phyloP scores from a whole-genome alignment of 2,113 vertebrate species.

The Monopterus albus region DNA sequence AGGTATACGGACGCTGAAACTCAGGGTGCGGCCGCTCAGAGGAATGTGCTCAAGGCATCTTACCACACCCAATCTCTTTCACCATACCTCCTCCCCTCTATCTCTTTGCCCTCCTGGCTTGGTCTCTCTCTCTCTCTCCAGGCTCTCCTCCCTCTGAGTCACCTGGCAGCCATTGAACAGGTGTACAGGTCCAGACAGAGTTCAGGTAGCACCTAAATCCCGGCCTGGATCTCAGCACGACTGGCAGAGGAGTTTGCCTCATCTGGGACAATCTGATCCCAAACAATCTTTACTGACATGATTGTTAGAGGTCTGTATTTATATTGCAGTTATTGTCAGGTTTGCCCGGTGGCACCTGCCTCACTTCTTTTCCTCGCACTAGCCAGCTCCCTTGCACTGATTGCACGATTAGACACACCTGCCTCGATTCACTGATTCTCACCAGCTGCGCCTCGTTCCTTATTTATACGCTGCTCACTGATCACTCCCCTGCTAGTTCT shows the following conservation, averaged over 20 bases:
- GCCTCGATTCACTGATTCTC: too few relatives aligned
- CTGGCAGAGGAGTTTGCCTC: conserved; percentile 18
- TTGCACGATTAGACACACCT: too few relatives aligned
- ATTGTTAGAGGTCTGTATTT: neutral
- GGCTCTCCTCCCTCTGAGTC: conserved; percentile 61
- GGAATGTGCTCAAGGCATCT: conserved; percentile 76
- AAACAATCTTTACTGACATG: conserved; percentile 17
- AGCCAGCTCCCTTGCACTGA: too few relatives aligned
- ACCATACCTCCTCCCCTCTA: neutral
- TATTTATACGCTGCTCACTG: too few relatives aligned
- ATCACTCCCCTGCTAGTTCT: too few relatives aligned
- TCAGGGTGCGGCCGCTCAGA: conserved; percentile 55
- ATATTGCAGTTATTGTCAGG: too few relatives aligned
- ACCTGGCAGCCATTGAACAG: conserved; percentile 65
- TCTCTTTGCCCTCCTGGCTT: neutral
- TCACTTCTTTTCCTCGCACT: too few relatives aligned
- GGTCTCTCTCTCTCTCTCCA: conserved; percentile 8
- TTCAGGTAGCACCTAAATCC: conserved; percentile 34
- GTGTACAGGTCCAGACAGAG: conserved; percentile 60
- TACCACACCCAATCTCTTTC: conserved; percentile 56
- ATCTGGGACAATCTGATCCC: conserved; percentile 7
- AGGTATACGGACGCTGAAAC: conserved; percentile 57
- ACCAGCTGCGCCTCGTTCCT: too few relatives aligned
- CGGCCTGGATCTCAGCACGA: conserved; percentile 24
- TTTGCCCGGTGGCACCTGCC: too few relatives aligned